These are phyloP conservation scores for Rhaphigaster nebulosa DNA, from an alignment of 2,888 invertebrate genomes.

Conservation along the genomic window DNA sequence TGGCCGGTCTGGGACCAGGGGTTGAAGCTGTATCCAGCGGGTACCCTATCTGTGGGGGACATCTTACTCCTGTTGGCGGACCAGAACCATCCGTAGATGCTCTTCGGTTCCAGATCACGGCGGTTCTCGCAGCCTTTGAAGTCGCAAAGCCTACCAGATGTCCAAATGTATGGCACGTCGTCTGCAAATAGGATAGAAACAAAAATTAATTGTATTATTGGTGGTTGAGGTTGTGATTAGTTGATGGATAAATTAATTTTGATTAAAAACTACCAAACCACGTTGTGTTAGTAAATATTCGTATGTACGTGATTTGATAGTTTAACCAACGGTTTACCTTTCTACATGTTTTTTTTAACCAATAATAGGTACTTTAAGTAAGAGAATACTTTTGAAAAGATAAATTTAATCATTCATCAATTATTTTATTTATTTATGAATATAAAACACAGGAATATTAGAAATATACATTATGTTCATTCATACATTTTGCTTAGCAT, in stretches of 20 bases:
- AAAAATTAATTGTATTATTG: neutral
- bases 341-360: neutral
- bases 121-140: constrained; percentile 93
- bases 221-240: no score
- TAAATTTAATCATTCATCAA: no score
- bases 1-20: constrained; percentile 93
- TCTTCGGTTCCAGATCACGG: constrained; percentile 87
- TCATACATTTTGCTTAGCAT: no score
- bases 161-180: constrained; percentile 94
- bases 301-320: no score
- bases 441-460: no score
- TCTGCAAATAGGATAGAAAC: constrained; percentile 71
- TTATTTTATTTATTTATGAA: no score
- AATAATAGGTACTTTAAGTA: no score
- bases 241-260: no score
- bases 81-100: constrained; percentile 93
- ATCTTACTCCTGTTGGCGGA: constrained; percentile 90
- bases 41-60: constrained; percentile 80
- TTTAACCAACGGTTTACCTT: neutral
- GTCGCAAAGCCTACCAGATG: constrained; percentile 91
- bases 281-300: no score
- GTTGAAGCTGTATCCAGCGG: constrained; percentile 82
- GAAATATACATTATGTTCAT: no score
- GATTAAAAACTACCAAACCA: no score
- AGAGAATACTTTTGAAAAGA: no score